A percentile compares a stretch with the other conserved stretches of the same genome.
phyloP scores from a whole-genome alignment of 2,797 vertebrate genomes.

The Furcifer pardalis region DNA sequence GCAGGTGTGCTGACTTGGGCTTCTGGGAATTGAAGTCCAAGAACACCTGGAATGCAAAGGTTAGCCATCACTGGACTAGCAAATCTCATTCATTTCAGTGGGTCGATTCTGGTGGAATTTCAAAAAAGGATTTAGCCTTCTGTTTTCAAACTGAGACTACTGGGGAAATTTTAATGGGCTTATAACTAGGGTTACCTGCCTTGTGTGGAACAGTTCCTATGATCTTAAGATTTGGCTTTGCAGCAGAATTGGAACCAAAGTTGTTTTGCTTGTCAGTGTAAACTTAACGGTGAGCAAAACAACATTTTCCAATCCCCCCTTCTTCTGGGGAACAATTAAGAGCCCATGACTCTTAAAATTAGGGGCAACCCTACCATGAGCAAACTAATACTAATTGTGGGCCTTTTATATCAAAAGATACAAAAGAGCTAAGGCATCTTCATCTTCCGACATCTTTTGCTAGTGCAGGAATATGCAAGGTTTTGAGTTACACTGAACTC shows the following conservation, averaged over 20 bases:
- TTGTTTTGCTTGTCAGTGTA: not conserved
- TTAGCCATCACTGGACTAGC: too few relatives aligned
- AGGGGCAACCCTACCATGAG: not conserved
- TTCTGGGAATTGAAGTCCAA: too few relatives aligned
- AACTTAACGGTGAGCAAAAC: not conserved
- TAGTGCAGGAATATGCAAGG: not conserved
- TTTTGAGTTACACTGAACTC: conserved; percentile 12
- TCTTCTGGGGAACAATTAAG: not conserved
- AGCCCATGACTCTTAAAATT: conserved; percentile 1
- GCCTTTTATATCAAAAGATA: conserved; percentile 3
- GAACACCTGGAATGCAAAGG: too few relatives aligned
- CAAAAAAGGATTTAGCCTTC: too few relatives aligned
- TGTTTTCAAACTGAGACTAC: not conserved
- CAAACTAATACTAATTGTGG: not conserved
- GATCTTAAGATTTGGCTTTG: not conserved
- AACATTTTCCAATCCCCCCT: not conserved
- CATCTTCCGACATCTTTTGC: not conserved
- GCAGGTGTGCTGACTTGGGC: too few relatives aligned
- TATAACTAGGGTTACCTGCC: not conserved
- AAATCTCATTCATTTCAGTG: too few relatives aligned
- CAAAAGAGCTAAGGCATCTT: conserved; percentile 11
- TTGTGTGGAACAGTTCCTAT: not conserved
- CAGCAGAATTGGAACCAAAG: not conserved
- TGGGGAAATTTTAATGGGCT: not conserved
- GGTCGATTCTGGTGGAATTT: too few relatives aligned